Evolutionary conservation across 2,888 invertebrate species (phyloP), one percentile per base, ranked within the genome.

Genomic region (Megastigmus dorsalis): DNA sequence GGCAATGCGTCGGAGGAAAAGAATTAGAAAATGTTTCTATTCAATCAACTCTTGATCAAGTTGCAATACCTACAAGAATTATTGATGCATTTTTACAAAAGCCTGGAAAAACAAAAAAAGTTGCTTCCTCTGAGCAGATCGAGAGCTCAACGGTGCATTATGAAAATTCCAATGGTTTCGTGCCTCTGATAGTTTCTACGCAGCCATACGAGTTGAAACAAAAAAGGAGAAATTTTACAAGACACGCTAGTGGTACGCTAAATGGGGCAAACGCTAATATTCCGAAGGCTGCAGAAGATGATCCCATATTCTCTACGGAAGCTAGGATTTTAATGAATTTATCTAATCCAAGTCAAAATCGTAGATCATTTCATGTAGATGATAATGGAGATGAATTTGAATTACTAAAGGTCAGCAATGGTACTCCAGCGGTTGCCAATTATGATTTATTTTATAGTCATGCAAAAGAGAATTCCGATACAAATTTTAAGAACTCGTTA

Each of bases 81-180:
- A 69, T 75, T 43, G 71, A 77, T 23, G 20, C 75, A 15, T 77
- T 69, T 74, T 36, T 78, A 45, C 23, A 77, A 76, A 73, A 41
- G 20, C 38, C 74, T 9, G 1, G 4, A 10, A 62, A 55, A 26
- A 23, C 66, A 1, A 55, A 60, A n/a, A 75, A 33, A n/a, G 30
- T 15, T 43, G 4, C 26, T 60, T 3, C 33, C 45, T 10, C 65
- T 20, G 65, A 78, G 33, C 5, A 54, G 18, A 6, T 26, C 38
- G 74, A 77, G 41, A 72, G 63, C 26, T 78, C 82, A 5, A 79
- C 81, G 5, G 63, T 82, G 3, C 81, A 79, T 41, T 86, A 85
- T 68, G 85, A 85, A 66, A 86, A 87, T 79, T 82, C 84, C 0
- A 87, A 87, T 48, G 84, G 84, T 9, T 88, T 87, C 65, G 72